Evolutionary conservation across 2,113 vertebrate genomes (phyloP).

Genomic region (Campylomormyrus tamandua): DNA sequence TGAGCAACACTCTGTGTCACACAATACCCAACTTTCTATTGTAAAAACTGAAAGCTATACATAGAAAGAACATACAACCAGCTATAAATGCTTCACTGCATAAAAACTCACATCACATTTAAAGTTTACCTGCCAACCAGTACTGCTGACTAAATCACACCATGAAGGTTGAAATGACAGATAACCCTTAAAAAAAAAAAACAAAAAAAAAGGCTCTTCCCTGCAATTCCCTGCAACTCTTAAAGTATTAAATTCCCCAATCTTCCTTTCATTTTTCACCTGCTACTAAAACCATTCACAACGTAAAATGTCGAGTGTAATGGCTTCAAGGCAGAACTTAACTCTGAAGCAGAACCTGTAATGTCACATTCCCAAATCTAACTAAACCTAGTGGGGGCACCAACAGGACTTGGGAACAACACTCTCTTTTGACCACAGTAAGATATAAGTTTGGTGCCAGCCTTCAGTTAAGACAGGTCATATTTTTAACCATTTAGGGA

Average conservation of each 20-base stretch:
- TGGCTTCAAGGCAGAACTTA: neutral
- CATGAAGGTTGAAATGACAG: neutral
- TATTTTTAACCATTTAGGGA: neutral
- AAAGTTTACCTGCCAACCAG: neutral
- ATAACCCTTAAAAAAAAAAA: neutral
- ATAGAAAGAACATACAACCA: neutral
- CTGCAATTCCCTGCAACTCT: neutral
- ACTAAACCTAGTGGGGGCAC: neutral
- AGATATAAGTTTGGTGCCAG: neutral
- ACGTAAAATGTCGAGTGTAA: neutral
- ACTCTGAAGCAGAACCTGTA: neutral
- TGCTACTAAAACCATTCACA: slow-evolving; percentile 1
- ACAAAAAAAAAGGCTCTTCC: neutral
- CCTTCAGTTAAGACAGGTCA: neutral
- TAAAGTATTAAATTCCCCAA: neutral
- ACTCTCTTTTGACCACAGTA: neutral
- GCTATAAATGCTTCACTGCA: neutral
- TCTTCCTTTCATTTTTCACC: neutral
- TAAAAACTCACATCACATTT: neutral
- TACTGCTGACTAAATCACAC: neutral
- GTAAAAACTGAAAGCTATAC: neutral
- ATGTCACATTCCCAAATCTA: neutral
- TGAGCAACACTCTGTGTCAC: neutral
- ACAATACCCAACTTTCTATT: neutral
- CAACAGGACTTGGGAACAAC: neutral